A percentile compares a stretch with the other conserved stretches of the same genome.
These are phyloP conservation scores for Leptestheria dahalacensis DNA, from an alignment of 1,140 invertebrate species.

Conservation along the genomic window DNA sequence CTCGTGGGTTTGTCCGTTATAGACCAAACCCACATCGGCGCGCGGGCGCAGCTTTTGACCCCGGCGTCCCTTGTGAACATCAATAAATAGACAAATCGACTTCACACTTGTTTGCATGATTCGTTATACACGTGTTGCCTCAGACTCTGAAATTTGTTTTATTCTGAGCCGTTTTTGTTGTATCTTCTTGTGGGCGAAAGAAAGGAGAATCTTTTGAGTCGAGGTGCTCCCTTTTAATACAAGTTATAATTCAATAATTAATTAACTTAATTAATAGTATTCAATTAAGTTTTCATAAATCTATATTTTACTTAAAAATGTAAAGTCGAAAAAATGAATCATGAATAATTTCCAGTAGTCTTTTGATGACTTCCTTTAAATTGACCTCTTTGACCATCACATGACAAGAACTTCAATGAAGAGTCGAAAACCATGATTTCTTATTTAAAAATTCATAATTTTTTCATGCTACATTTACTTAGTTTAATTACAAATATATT, in stretches of 20 bases:
- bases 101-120: not conserved
- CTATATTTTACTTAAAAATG: not conserved
- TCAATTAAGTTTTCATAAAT: no score
- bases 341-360: not conserved
- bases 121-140: not conserved
- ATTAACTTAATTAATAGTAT: no score
- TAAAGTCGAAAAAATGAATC: not conserved
- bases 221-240: no score
- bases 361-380: not conserved
- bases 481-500: not conserved
- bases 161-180: no score
- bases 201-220: no score
- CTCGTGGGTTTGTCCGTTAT: no score
- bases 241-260: no score
- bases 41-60: no score
- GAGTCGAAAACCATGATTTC: not conserved
- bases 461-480: not conserved
- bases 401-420: not conserved
- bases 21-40: no score
- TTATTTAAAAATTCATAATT: not conserved
- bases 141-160: no score
- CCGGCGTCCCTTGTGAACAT: no score
- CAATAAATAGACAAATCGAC: not conserved
- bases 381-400: not conserved
- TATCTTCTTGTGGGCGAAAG: no score